Evolutionary conservation across 2,797 vertebrate species (phyloP).

Genomic region (Falco columbarius): DNA sequence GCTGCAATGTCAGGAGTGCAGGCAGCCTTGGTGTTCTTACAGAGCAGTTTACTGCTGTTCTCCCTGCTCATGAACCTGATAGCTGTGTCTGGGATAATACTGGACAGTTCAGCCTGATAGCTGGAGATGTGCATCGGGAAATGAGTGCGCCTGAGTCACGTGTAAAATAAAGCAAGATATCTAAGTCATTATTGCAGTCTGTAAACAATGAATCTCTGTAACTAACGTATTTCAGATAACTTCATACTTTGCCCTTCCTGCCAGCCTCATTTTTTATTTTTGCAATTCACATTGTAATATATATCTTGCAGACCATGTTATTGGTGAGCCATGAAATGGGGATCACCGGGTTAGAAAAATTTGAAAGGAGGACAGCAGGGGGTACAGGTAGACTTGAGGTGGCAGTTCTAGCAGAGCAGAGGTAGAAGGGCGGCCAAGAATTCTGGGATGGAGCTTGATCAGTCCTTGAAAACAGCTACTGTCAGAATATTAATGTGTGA

Average conservation of each 20-base stretch:
- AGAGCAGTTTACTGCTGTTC: background rate
- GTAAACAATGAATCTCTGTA: too few relatives aligned
- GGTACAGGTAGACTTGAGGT: background rate
- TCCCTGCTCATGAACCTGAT: conserved; percentile 10
- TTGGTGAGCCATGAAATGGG: background rate
- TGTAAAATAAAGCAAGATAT: background rate
- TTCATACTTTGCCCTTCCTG: background rate
- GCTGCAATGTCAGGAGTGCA: background rate
- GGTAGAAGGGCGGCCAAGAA: background rate
- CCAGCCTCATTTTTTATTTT: background rate
- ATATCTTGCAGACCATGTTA: background rate
- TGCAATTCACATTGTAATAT: background rate
- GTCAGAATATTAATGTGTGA: background rate
- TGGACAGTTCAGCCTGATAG: background rate
- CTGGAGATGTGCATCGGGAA: background rate
- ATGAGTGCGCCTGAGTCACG: background rate
- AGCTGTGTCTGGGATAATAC: background rate
- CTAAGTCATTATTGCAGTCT: background rate
- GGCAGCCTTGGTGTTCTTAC: background rate
- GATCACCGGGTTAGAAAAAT: background rate
- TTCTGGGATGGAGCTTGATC: background rate
- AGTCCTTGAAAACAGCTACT: background rate
- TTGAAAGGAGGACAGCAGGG: background rate
- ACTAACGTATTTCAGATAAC: background rate
- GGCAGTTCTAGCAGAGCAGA: background rate